Evolutionary conservation across 2,797 vertebrate species (phyloP), one percentile per base, ranked within the genome.

Genomic region (Mus minutoides): DNA sequence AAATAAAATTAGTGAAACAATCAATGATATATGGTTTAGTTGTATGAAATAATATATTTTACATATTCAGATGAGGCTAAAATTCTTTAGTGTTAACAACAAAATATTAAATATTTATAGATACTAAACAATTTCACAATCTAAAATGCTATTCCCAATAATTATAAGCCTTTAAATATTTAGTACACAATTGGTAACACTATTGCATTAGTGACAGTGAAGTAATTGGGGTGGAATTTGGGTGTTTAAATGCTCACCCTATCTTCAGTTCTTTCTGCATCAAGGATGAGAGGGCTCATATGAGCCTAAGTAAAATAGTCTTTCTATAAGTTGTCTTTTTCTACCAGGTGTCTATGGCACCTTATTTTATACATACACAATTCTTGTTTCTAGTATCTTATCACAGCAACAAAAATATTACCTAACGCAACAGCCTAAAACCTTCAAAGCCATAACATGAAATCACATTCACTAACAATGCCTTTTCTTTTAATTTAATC

Each of bases 111-210:
- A 62, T 43, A 7, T 60, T 90, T 60, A 60, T 56, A 2, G 19
- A 73, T 76, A 58, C 75, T n/a, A 92, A 92, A 56, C 29, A 62
- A 34, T 88, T 87, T 84, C 56, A 69, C 24, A 86, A 58, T 8
- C 6, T 58, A 12, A 37, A 82, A 58, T 67, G 13, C 64, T 40
- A 11, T 24, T 6, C 3, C 29, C n/a, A 22, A 40, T 40, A 40
- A 0, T 40, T 26, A 60, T 37, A 40, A 14, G 54, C 24, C 29
- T 26, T 60, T 40, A 37, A 60, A 29, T 37, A 60, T 40, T 37
- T n/a, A 40, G n/a, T 29, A 13, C 6, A 3, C 12, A 37, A 2
- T 82, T 40, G 7, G 54, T 82, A 37, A 2, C 3, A 0, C 54
- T 40, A 24, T 40, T 40, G n/a, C 10, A 5, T 7, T 8, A 0